These are phyloP conservation scores for Serinus canaria DNA, from an alignment of 2,113 vertebrate genomes.

Conservation along the genomic window DNA sequence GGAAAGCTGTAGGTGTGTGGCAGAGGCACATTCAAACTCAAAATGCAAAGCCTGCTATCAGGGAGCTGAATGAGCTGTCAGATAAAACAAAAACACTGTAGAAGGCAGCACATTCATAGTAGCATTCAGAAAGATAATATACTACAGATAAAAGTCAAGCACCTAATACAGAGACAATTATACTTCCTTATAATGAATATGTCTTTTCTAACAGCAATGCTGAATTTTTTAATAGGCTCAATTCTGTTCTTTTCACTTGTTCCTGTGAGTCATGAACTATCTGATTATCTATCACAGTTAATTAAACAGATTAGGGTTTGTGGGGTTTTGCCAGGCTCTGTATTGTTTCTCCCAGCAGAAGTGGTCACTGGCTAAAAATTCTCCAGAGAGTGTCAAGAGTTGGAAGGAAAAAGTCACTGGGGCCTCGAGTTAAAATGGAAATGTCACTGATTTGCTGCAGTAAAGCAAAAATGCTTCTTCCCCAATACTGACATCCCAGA, in stretches of 20 bases:
- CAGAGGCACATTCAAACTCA: background rate
- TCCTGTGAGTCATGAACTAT: background rate
- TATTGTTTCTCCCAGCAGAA: background rate
- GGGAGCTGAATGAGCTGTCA: background rate
- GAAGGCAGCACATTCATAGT: background rate
- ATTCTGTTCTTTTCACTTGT: background rate
- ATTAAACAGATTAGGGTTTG: background rate
- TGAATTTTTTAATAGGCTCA: background rate
- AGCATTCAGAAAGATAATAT: background rate
- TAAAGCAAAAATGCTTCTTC: background rate
- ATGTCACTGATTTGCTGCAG: background rate
- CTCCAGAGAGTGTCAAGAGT: background rate
- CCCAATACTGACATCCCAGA: background rate
- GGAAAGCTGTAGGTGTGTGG: background rate
- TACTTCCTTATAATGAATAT: background rate
- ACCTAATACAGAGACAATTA: background rate
- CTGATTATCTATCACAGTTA: background rate
- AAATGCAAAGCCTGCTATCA: background rate
- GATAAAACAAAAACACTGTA: background rate
- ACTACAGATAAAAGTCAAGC: background rate
- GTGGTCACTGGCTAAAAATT: background rate
- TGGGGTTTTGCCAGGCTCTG: background rate
- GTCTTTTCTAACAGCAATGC: background rate
- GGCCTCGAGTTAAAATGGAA: background rate
- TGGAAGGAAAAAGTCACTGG: background rate